Conservation (phyloP, 2,113 vertebrate species). For the Catharus fuscescens region DNA sequence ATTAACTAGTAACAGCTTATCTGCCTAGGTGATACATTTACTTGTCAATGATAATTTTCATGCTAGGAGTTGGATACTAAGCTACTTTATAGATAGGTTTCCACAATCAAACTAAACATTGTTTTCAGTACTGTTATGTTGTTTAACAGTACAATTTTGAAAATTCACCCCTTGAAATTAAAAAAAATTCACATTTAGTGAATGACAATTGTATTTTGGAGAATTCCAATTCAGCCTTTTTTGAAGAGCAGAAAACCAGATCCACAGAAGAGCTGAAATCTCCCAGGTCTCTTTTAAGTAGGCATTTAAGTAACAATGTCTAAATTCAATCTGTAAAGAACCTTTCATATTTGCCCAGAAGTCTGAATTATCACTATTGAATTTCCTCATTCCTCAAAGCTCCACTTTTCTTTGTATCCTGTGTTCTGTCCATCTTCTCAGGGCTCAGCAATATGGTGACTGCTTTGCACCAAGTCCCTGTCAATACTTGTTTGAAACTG, state of each 20-base stretch:
- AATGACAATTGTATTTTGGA: neutral
- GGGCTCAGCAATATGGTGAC: neutral
- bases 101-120: neutral
- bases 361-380: neutral
- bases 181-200: neutral
- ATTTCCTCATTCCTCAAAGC: neutral
- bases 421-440: neutral
- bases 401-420: neutral
- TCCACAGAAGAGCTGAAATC: neutral
- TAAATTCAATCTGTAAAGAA: neutral
- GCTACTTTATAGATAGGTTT: neutral
- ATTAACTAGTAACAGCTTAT: neutral
- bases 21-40: neutral
- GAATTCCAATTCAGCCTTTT: neutral
- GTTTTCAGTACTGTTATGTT: neutral
- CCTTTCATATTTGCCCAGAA: neutral
- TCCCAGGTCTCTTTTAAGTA: neutral
- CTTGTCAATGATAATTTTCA: neutral
- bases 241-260: neutral
- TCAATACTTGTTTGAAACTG: neutral
- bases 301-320: neutral
- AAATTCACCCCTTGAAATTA: neutral
- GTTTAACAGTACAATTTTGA: neutral
- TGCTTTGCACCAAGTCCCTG: neutral
- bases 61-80: neutral